Evolutionary conservation across 2,888 invertebrate species (phyloP).

Genomic region (Eilema caniola): DNA sequence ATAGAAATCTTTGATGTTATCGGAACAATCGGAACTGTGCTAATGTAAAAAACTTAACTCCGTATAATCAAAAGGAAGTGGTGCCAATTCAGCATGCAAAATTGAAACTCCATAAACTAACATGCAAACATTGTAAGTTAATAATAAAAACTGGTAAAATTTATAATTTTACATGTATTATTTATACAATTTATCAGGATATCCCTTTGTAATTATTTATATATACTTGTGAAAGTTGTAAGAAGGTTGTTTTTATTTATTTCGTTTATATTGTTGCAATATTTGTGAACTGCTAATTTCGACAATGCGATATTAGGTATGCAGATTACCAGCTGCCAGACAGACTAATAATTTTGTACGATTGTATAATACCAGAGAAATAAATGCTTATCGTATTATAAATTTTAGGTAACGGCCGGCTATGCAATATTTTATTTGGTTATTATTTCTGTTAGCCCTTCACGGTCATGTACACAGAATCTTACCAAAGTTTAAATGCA

Average conservation of each 20-base stretch:
- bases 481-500: slow-evolving; percentile 4
- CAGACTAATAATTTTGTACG: neutral
- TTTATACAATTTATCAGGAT: no score
- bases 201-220: no score
- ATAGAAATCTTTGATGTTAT: no score
- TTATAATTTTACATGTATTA: neutral
- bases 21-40: no score
- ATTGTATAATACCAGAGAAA: neutral
- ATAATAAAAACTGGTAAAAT: neutral
- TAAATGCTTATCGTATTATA: neutral
- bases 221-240: neutral
- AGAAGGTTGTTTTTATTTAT: neutral
- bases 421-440: slow-evolving; percentile 4
- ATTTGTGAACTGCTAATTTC: neutral
- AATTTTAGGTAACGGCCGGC: neutral
- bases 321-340: neutral
- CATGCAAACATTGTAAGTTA: neutral
- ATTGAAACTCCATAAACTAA: neutral
- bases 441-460: neutral
- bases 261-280: neutral
- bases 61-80: neutral
- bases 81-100: neutral
- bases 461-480: slow-evolving; percentile 1
- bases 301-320: neutral
- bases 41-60: no score